phyloP scores from a whole-genome alignment of 2,797 vertebrate species.

The Falco naumanni region DNA sequence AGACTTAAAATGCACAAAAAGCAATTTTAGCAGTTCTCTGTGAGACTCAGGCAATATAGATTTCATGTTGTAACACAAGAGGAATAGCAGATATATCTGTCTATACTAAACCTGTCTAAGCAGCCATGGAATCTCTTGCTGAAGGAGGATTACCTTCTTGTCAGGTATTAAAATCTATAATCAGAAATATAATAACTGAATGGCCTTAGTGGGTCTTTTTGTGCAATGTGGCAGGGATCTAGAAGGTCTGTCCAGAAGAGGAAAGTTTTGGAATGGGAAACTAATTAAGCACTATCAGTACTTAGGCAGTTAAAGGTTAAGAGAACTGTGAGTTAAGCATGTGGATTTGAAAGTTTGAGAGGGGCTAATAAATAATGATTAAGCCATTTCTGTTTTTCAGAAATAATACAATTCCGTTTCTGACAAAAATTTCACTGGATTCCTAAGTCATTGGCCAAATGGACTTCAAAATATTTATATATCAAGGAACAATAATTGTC shows the following conservation, averaged over 20 bases:
- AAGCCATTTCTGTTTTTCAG: neutral
- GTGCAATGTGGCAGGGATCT: neutral
- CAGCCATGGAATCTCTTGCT: neutral
- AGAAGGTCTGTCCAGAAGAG: neutral
- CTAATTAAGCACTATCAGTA: neutral
- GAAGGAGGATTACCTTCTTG: constrained; percentile 10
- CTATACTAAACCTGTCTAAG: neutral
- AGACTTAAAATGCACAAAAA: constrained; percentile 2
- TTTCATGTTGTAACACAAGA: neutral
- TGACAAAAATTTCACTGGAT: neutral
- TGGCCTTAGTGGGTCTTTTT: neutral
- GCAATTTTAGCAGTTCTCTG: neutral
- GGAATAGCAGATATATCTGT: neutral
- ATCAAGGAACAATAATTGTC: neutral
- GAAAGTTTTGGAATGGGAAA: neutral
- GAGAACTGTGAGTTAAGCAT: neutral
- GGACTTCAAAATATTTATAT: neutral
- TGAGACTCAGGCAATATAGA: neutral
- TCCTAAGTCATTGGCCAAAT: neutral
- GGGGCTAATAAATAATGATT: neutral
- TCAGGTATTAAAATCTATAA: constrained; percentile 5
- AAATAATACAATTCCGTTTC: neutral
- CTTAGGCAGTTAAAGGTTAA: neutral
- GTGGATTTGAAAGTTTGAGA: neutral
- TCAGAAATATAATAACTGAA: neutral